A percentile compares a stretch with the other conserved stretches of the same genome.
Conservation (phyloP, 2,888 invertebrate genomes). For the Lithophane semibrunnea region DNA sequence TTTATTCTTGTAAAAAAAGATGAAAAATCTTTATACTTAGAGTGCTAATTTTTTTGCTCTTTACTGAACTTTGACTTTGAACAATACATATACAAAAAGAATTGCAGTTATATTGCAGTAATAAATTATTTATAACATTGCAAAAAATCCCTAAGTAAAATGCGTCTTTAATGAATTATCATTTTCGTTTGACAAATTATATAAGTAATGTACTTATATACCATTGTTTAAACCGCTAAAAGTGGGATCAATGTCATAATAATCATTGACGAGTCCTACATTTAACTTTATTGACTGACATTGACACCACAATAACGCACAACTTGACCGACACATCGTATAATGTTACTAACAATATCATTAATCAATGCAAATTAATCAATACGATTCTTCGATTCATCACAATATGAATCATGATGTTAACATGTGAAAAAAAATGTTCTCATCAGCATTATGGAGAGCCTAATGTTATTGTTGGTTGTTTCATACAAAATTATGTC, state of each 20-base stretch:
- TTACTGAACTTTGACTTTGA: conserved; percentile 26
- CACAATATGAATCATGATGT: conserved; percentile 22
- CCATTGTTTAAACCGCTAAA: no score
- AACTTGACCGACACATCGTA: conserved; percentile 19
- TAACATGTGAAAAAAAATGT: conserved; percentile 26
- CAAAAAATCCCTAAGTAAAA: neutral
- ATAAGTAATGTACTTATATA: no score
- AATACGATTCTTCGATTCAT: conserved; percentile 33
- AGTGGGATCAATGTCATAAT: conserved; percentile 5
- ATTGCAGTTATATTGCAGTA: neutral
- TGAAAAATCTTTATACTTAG: neutral
- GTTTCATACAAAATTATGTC: neutral
- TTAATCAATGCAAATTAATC: conserved; percentile 51
- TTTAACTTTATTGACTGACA: conserved; percentile 13
- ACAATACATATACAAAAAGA: neutral
- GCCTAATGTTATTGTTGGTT: neutral
- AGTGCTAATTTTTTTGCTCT: conserved; percentile 20
- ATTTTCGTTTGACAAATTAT: no score
- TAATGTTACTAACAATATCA: conserved; percentile 10
- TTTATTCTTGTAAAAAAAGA: neutral
- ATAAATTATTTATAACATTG: neutral
- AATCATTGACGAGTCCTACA: neutral
- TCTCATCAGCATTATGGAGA: conserved; percentile 2
- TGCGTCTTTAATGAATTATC: no score
- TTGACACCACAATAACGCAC: conserved; percentile 21